Base-by-base conservation (phyloP, 2,113 vertebrate genomes). In the Asarcornis scutulata region DNA sequence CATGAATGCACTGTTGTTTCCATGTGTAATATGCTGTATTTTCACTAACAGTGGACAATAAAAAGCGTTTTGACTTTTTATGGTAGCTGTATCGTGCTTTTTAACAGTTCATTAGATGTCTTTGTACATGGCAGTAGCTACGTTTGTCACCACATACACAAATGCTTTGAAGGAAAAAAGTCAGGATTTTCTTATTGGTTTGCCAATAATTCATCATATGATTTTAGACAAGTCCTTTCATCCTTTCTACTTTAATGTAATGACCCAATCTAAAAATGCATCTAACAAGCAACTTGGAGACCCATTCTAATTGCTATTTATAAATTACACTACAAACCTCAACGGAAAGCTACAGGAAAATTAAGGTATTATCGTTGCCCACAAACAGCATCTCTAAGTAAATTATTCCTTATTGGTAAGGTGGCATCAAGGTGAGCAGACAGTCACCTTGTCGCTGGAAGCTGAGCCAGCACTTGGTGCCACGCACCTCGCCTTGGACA, bases 1-100 rank as follows among this genome's bases (percentile, higher is more conserved):
- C 82, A 82, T 83, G 89, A 96, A 56, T 7, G 31, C 71, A 88
- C 83, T 2, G n/a, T 66, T 84, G 40, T 89, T 95, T 88, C 95
- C 16, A 12, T 64, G 80, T 91, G 91, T 71, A 80, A 74, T 56
- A 93, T 1, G 20, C 55, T 98, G 90, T 90, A 83, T 89, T 96
- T 89, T 95, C 85, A 66, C 83, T 88, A 88, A 92, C 55, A 80
- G 92, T 79, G 74, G 95, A 95, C 79, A 98, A 98, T 98, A 98
- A 98, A 97, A 92, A 95, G 64, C 46, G 34, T 91, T 93, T 42
- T 88, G 92, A 6, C 91, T 97, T 97, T 96, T 82, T 18, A 80
- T 23, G 16, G 68, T 15, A 25, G 59, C 40, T 84, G 36, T 66
- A 21, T 68, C 84, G 44, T 94, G 82, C 71, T 88, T 89, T 93